Evolutionary conservation across 2,113 vertebrate species (phyloP).

Genomic region (Cervus canadensis): DNA sequence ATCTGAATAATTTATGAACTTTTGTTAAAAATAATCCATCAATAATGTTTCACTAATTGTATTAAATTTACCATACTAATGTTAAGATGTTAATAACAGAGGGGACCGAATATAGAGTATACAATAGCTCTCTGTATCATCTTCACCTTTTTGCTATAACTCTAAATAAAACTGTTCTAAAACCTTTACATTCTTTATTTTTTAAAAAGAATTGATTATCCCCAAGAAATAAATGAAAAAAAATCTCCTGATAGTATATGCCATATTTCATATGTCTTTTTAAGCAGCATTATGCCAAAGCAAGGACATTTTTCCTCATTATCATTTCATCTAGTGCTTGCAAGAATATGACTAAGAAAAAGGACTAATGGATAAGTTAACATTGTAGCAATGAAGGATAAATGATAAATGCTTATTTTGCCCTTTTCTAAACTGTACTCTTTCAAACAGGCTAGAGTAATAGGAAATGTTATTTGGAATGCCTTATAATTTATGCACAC

Average conservation of each 20-base stretch:
- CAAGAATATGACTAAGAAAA: background rate
- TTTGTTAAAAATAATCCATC: background rate
- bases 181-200: background rate
- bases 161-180: background rate
- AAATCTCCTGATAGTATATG: background rate
- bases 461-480: background rate
- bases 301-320: background rate
- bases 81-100: background rate
- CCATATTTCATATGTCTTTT: background rate
- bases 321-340: slow-evolving; percentile 14
- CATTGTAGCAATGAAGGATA: background rate
- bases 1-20: background rate
- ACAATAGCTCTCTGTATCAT: background rate
- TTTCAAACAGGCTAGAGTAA: background rate
- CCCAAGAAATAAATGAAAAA: background rate
- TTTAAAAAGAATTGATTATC: background rate
- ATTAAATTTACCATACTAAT: background rate
- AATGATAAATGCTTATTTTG: background rate
- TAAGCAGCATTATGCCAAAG: background rate
- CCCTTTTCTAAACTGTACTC: background rate
- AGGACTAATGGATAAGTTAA: background rate
- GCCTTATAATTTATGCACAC: background rate
- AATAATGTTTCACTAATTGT: background rate
- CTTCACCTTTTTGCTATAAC: background rate
- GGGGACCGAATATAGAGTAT: background rate